Percentiles rank a stretch among this genome's conserved stretches.
phyloP scores from a whole-genome alignment of 2,113 vertebrate species.

The Paramisgurnus dabryanus region DNA sequence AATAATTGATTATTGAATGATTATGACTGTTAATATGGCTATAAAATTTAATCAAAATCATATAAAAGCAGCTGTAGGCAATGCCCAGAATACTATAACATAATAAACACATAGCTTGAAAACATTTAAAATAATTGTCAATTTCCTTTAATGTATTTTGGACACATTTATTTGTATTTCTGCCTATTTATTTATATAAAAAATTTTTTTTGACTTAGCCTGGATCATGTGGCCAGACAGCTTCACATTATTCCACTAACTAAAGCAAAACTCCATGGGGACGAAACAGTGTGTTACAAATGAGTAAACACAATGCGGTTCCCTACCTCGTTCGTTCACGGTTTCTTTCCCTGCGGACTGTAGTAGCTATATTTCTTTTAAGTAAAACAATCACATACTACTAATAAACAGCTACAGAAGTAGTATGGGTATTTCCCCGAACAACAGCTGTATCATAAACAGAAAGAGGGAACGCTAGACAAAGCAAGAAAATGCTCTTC shows the following conservation, averaged over 20 bases:
- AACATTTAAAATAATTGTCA: no score
- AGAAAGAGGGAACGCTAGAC: conserved; percentile 46
- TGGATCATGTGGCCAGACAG: no score
- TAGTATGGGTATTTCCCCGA: conserved; percentile 39
- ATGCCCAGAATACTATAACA: no score
- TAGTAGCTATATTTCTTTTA: conserved; percentile 60
- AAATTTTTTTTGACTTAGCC: no score
- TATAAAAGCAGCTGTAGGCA: no score
- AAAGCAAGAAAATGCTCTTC: conserved; percentile 31
- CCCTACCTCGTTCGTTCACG: conserved; percentile 57
- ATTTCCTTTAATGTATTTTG: no score
- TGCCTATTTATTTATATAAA: no score
- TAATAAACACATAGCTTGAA: no score
- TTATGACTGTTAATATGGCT: no score
- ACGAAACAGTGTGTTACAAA: conserved; percentile 65
- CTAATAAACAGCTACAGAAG: conserved; percentile 48
- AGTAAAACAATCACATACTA: conserved; percentile 58
- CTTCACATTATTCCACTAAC: conserved; percentile 9
- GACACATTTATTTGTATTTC: no score
- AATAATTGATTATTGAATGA: no score
- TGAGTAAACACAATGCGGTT: conserved; percentile 57
- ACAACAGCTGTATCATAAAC: conserved; percentile 53
- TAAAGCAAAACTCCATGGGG: conserved; percentile 20
- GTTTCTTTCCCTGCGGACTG: conserved; percentile 60
- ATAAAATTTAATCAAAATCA: no score